phyloP scores from a whole-genome alignment of 2,113 vertebrate species.

The Terrapene triunguis region DNA sequence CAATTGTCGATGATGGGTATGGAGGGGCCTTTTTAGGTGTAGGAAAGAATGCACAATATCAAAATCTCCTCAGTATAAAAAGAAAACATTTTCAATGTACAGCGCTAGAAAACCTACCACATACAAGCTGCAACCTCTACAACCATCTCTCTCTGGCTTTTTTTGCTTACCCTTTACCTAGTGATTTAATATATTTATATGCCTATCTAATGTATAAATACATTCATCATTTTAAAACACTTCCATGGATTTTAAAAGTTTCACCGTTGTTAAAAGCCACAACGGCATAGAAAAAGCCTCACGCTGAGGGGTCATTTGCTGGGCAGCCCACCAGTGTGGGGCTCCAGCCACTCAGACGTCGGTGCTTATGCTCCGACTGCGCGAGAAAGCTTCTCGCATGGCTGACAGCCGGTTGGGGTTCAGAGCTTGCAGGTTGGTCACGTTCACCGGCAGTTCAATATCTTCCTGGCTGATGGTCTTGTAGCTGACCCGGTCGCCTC shows the following conservation, averaged over 20 bases:
- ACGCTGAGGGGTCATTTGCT: neutral
- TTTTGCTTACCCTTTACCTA: neutral
- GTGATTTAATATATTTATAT: neutral
- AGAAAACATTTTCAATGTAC: fast-evolving
- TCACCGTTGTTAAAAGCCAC: neutral
- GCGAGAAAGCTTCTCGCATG: constrained; percentile 95
- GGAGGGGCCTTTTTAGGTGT: fast-evolving
- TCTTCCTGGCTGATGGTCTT: constrained; percentile 90
- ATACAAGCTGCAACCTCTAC: neutral
- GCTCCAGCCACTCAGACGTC: constrained; percentile 85
- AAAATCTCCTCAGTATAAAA: constrained; percentile 64
- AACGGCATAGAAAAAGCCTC: fast-evolving
- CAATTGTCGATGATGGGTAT: fast-evolving
- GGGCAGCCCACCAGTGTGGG: fast-evolving
- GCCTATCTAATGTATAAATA: neutral
- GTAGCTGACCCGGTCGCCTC: constrained; percentile 89
- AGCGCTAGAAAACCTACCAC: neutral
- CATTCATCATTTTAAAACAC: constrained; percentile 39
- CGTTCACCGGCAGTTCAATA: constrained; percentile 83
- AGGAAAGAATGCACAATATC: constrained; percentile 55
- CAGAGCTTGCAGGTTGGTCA: constrained; percentile 88
- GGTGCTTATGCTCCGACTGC: constrained; percentile 97
- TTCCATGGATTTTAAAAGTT: neutral
- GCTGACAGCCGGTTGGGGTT: constrained; percentile 92
- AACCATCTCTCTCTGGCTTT: fast-evolving